phyloP scores from a whole-genome alignment of 2,888 invertebrate species.

The Ceratothoa steindachneri region DNA sequence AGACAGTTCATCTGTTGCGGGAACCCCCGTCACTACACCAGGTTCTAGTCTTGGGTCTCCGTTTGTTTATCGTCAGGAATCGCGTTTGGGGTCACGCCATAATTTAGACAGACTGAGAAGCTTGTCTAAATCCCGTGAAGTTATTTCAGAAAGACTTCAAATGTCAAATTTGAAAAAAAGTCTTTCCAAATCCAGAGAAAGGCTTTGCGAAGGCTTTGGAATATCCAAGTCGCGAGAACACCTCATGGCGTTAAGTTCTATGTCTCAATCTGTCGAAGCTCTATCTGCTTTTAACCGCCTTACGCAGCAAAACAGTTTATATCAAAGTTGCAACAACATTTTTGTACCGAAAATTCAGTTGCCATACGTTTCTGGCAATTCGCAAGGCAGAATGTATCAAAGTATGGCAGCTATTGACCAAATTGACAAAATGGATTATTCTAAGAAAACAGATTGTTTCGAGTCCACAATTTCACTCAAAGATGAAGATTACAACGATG shows the following conservation, averaged over 20 bases:
- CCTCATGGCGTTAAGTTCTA: slow-evolving; percentile 31
- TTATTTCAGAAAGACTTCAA: slow-evolving; percentile 56
- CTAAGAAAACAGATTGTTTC: slow-evolving; percentile 23
- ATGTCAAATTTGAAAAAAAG: slow-evolving; percentile 50
- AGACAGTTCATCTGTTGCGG: slow-evolving; percentile 20
- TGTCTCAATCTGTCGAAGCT: slow-evolving; percentile 45
- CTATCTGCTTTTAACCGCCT: slow-evolving; percentile 37
- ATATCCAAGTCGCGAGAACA: slow-evolving; percentile 51
- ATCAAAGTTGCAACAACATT: slow-evolving; percentile 44
- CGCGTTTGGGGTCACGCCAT: slow-evolving; percentile 24
- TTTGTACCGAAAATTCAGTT: slow-evolving; percentile 24
- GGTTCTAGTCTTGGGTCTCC: slow-evolving; percentile 3
- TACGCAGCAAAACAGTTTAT: slow-evolving; percentile 25
- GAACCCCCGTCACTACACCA: slow-evolving; percentile 12
- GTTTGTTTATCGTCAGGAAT: slow-evolving; percentile 25
- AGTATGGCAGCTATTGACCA: slow-evolving; percentile 44
- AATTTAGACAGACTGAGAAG: slow-evolving; percentile 50
- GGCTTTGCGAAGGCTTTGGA: slow-evolving; percentile 51
- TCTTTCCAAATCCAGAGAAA: slow-evolving; percentile 51
- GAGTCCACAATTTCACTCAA: slow-evolving; percentile 32
- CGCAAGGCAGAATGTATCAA: slow-evolving; percentile 39
- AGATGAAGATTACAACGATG: slow-evolving; percentile 41
- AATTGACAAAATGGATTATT: slow-evolving; percentile 25
- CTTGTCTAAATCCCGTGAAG: slow-evolving; percentile 58
- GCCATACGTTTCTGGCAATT: slow-evolving; percentile 14